phyloP scores from a whole-genome alignment of 2,113 vertebrate species.

The Planiliza haematocheilus region DNA sequence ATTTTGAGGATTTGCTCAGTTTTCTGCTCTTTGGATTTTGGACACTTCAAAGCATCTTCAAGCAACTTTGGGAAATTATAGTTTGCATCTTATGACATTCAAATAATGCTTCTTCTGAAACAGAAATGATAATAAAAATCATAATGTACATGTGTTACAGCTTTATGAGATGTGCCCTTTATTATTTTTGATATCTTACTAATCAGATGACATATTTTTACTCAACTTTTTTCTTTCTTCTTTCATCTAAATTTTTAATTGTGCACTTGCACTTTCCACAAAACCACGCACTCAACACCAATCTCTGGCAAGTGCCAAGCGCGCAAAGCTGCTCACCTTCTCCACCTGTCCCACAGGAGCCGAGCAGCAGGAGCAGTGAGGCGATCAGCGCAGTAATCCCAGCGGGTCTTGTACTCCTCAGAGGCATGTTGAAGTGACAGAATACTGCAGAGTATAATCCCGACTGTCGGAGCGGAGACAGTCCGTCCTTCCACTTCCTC shows the following conservation, averaged over 20 bases:
- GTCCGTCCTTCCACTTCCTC: slow-evolving; percentile 37
- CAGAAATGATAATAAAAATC: no score
- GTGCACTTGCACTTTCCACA: not conserved
- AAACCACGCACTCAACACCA: slow-evolving; percentile 5
- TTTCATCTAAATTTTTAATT: no score
- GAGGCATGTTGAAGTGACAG: slow-evolving; percentile 61
- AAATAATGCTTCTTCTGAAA: no score
- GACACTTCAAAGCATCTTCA: not conserved
- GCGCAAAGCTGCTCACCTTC: slow-evolving; percentile 67
- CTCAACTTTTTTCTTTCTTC: no score
- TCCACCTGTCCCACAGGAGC: slow-evolving; percentile 68
- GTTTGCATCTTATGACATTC: no score
- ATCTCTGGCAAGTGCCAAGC: slow-evolving; percentile 6
- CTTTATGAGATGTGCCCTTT: no score
- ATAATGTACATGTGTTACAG: no score
- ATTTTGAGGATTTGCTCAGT: not conserved
- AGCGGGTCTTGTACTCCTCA: slow-evolving; percentile 33
- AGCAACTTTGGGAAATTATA: no score
- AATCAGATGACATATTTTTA: no score
- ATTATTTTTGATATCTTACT: no score
- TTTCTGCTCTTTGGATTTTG: not conserved
- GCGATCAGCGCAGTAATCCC: slow-evolving; percentile 64
- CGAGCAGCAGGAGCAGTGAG: slow-evolving; percentile 42
- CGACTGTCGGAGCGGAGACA: slow-evolving; percentile 25
- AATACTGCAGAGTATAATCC: slow-evolving; percentile 42